phyloP scores from a whole-genome alignment of 2,113 vertebrate genomes.

The Pygathrix nemaeus region DNA sequence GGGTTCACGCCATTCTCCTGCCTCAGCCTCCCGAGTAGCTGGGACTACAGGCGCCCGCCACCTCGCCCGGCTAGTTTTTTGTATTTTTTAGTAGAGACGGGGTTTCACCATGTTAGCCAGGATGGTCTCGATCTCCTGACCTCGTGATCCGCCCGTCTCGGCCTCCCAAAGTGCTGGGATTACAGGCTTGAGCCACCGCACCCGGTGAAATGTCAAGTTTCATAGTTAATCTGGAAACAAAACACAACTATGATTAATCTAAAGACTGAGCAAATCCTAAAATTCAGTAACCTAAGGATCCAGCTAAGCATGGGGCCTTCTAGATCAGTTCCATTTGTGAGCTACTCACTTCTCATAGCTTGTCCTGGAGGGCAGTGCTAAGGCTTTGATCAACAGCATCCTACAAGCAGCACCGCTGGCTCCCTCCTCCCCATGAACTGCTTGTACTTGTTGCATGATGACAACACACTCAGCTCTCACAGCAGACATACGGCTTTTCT shows the following conservation, averaged over 20 bases:
- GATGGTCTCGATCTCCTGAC: too few relatives aligned
- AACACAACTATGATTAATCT: not conserved
- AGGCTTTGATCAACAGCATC: not conserved
- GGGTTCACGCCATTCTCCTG: too few relatives aligned
- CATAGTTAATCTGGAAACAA: slow-evolving; percentile 29
- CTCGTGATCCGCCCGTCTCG: too few relatives aligned
- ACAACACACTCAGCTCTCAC: slow-evolving; percentile 33
- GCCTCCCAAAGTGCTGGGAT: too few relatives aligned
- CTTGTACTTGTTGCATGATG: slow-evolving; percentile 2
- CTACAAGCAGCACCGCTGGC: not conserved
- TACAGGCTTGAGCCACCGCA: too few relatives aligned
- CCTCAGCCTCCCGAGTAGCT: too few relatives aligned
- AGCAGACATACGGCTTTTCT: slow-evolving; percentile 17
- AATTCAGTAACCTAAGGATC: slow-evolving; percentile 22
- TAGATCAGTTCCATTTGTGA: slow-evolving; percentile 6
- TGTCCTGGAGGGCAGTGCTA: not conserved
- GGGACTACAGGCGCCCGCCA: too few relatives aligned
- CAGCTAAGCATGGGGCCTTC: not conserved
- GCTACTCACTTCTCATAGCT: not conserved
- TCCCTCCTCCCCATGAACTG: not conserved
- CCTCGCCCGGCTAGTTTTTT: too few relatives aligned
- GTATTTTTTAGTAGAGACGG: too few relatives aligned
- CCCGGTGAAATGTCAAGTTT: slow-evolving; percentile 27
- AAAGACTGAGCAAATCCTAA: not conserved
- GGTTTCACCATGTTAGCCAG: too few relatives aligned